Evolutionary conservation across 2,888 invertebrate species (phyloP), one percentile per base, ranked within the genome.

Genomic region (Xylocampa areola): DNA sequence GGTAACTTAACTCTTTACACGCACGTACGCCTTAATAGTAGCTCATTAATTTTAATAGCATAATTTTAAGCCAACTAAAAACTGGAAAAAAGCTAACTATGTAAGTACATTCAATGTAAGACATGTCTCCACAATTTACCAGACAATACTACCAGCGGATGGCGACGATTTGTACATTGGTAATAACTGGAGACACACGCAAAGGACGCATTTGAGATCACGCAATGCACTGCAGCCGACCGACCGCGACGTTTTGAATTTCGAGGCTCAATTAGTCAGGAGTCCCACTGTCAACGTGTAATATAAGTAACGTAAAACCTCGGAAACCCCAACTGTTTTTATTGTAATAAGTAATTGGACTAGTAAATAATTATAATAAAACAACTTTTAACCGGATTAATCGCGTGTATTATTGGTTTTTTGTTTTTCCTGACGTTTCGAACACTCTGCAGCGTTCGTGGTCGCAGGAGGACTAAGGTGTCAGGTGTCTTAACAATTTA

Each of bases 91-190:
- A 19, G 30, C 39, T 41, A 57, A 55, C 19, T 48, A 25, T 10
- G 21, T 17, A 17, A 4, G 14, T 25, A 27, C 25, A 41, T 61
- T 32, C n/a, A 27, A 19, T 48, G 16, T 10, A 39, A 50, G 51
- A 16, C 39, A 64, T 72, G 68, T 67, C 60, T 60, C 44, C 59
- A 64, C 57, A 61, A 62, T 69, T 72, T 71, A 59, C 44, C 43
- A 50, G 57, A 53, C 66, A 58, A 57, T 45, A 52, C 58, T 58
- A 68, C 64, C 51, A 76, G 64, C 80, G 83, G 84, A 85, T 82
- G 79, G 63, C 69, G 75, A 78, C 80, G 72, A 85, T 86, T 85
- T 83, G 80, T 79, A 61, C 77, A 80, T 76, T 77, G 75, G 70
- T 73, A 80, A 79, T 80, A 79, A 79, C 75, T 70, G 44, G 66